Evolutionary conservation across 2,797 vertebrate species (phyloP).

Genomic region (Cynodonichthys magdalenae): DNA sequence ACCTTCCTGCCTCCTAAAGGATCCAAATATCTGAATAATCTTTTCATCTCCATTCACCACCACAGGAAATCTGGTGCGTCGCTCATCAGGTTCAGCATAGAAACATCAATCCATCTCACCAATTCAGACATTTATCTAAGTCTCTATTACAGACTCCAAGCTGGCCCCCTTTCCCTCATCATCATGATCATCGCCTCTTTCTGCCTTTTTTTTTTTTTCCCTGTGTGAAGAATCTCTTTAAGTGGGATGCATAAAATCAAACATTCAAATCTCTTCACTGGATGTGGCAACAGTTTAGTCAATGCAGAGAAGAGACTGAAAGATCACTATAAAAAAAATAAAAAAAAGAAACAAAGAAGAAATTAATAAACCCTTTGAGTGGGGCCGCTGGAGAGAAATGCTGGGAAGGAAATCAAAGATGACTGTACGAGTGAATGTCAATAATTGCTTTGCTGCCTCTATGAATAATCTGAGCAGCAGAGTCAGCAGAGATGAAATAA

Average conservation of each 20-base stretch:
- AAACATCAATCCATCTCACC: conserved; percentile 60
- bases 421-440: conserved; percentile 42
- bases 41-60: conserved; percentile 71
- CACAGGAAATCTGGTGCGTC: conserved; percentile 71
- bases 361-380: conserved; percentile 52
- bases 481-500: conserved; percentile 55
- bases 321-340: conserved; percentile 13
- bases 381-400: conserved; percentile 26
- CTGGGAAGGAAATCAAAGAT: conserved; percentile 18
- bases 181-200: background rate
- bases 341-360: conserved; percentile 29
- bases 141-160: conserved; percentile 42
- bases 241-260: conserved; percentile 59
- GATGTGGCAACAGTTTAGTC: conserved; percentile 30
- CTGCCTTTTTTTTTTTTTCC: conserved; percentile 46
- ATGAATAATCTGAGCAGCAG: conserved; percentile 57
- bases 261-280: conserved; percentile 3
- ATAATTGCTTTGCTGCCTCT: conserved; percentile 50
- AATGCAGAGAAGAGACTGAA: conserved; percentile 27
- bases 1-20: conserved; percentile 58
- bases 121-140: conserved; percentile 55
- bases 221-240: conserved; percentile 51
- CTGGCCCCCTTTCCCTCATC: conserved; percentile 62
- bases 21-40: conserved; percentile 73
- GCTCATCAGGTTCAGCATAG: conserved; percentile 68